These are phyloP conservation scores for Perodicticus potto DNA, from an alignment of 2,797 vertebrate genomes.

Conservation along the genomic window DNA sequence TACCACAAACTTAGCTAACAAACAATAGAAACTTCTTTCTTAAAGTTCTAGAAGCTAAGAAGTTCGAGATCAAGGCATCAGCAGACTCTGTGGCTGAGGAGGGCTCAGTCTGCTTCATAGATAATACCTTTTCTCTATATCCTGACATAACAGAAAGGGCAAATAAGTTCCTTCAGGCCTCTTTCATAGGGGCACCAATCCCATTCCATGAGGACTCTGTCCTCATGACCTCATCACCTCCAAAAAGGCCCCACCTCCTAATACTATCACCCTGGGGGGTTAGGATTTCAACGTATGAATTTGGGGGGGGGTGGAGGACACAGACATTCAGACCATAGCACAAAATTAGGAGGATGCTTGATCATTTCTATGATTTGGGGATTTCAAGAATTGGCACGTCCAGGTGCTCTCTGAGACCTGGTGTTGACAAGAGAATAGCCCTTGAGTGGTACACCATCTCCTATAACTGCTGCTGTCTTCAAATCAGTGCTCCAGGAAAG, in stretches of 20 bases:
- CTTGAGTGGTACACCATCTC: not conserved
- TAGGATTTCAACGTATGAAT: not conserved
- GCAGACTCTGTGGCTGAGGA: not conserved
- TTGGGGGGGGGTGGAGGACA: not conserved
- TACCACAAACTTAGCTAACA: not conserved
- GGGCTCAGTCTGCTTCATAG: not conserved
- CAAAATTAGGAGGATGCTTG: not conserved
- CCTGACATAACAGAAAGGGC: not conserved
- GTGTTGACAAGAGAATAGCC: not conserved
- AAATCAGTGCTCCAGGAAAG: constrained; percentile 67
- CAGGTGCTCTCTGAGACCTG: constrained; percentile 3
- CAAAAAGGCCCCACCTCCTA: not conserved
- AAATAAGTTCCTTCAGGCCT: not conserved
- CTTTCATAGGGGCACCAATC: not conserved
- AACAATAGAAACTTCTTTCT: not conserved
- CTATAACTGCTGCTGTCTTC: constrained; percentile 51
- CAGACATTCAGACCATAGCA: not conserved
- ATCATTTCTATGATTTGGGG: constrained; percentile 8
- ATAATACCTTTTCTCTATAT: not conserved
- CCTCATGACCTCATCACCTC: not conserved
- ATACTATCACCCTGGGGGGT: not conserved
- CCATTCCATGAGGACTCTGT: not conserved
- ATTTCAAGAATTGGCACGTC: not conserved
- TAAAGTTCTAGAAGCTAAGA: not conserved
- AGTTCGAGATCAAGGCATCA: not conserved